Evolutionary conservation across 2,113 vertebrate genomes (phyloP).

Genomic region (Epinephelus moara): DNA sequence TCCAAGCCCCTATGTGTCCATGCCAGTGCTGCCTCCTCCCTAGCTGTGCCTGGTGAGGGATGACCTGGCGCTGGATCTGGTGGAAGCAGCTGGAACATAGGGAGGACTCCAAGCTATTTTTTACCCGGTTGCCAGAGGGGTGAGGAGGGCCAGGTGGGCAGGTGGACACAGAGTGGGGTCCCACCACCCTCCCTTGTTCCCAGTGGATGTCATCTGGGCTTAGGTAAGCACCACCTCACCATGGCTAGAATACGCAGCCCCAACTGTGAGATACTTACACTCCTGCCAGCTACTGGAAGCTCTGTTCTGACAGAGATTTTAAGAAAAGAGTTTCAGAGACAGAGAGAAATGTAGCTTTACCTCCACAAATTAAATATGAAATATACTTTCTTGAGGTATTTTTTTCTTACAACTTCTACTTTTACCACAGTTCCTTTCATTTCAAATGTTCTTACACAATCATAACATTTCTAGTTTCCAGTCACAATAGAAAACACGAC

Average conservation of each 20-base stretch:
- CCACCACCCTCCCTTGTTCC: constrained; percentile 63
- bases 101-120: constrained; percentile 72
- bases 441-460: no score
- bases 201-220: constrained; percentile 77
- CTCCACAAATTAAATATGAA: no score
- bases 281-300: constrained; percentile 4
- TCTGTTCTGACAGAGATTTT: neutral
- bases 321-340: neutral
- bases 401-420: no score
- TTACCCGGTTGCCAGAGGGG: constrained; percentile 65
- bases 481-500: no score
- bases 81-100: constrained; percentile 75
- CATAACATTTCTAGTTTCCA: no score
- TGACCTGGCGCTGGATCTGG: constrained; percentile 70
- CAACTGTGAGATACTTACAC: constrained; percentile 3
- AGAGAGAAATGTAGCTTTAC: neutral
- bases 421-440: no score
- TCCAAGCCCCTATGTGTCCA: constrained; percentile 41
- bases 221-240: constrained; percentile 60
- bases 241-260: neutral
- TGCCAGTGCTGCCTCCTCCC: constrained; percentile 69
- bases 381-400: no score
- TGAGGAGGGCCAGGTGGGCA: constrained; percentile 73
- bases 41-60: constrained; percentile 70
- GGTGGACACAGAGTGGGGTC: constrained; percentile 79